Evolutionary conservation across 2,113 vertebrate species (phyloP).

Genomic region (Catharus bicknelli): DNA sequence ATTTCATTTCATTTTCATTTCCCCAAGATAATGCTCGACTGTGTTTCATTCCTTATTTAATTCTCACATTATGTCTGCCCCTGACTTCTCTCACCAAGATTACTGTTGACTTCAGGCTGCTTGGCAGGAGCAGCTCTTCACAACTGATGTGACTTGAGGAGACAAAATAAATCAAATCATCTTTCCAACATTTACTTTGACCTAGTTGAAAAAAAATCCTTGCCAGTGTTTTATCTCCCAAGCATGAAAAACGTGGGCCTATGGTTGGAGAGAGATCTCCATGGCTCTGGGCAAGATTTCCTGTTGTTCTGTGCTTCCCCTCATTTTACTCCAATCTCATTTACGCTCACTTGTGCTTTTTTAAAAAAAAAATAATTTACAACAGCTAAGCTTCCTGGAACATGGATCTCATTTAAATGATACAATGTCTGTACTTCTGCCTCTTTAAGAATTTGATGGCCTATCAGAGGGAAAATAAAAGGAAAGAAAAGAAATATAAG

Average conservation of each 20-base stretch:
- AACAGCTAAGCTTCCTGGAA: background rate
- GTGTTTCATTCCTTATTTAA: background rate
- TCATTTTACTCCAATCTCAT: background rate
- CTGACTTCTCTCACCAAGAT: background rate
- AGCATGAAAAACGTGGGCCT: background rate
- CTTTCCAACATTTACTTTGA: constrained; percentile 30
- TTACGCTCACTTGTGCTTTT: background rate
- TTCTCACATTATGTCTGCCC: background rate
- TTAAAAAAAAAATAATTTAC: background rate
- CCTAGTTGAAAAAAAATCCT: constrained; percentile 40
- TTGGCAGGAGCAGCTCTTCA: constrained; percentile 1
- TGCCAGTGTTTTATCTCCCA: constrained; percentile 13
- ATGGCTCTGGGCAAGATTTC: background rate
- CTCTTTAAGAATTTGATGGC: background rate
- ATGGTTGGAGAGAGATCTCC: background rate
- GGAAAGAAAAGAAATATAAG: background rate
- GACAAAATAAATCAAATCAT: constrained; percentile 43
- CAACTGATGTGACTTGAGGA: constrained; percentile 7
- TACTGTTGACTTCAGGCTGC: constrained; percentile 31
- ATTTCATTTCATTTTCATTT: background rate
- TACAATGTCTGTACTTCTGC: background rate
- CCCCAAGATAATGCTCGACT: background rate
- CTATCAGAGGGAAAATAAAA: background rate
- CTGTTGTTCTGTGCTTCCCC: background rate
- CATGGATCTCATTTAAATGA: background rate